A percentile compares a stretch with the other conserved stretches of the same genome.
phyloP scores from a whole-genome alignment of 53 echinoderm and acorn worm genomes.

The Temnopleurus reevesii region DNA sequence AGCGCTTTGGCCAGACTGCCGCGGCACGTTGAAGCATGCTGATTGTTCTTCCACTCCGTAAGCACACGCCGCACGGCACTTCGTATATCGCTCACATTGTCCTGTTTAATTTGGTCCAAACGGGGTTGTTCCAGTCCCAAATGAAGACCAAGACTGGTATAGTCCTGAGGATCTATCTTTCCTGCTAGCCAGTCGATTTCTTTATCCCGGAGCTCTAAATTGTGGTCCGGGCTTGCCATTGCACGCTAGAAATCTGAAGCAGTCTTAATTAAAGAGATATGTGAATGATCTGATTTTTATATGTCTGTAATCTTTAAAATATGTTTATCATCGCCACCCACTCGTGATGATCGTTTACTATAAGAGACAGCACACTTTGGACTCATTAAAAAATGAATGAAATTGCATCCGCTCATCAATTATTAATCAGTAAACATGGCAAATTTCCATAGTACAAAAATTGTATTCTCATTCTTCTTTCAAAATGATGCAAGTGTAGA shows the following conservation, averaged over 20 bases:
- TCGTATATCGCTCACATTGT: background rate
- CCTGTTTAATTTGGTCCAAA: background rate
- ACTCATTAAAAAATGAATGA: too few relatives aligned
- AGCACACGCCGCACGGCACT: background rate
- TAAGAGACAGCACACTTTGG: too few relatives aligned
- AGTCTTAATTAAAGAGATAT: too few relatives aligned
- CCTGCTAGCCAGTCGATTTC: background rate
- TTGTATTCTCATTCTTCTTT: too few relatives aligned
- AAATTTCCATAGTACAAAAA: too few relatives aligned
- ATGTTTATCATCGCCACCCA: too few relatives aligned
- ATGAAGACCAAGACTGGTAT: background rate
- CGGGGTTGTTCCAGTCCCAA: background rate
- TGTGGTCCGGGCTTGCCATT: background rate
- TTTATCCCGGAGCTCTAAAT: background rate
- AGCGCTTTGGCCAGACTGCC: background rate
- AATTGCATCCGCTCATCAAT: too few relatives aligned
- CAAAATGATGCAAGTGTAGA: too few relatives aligned
- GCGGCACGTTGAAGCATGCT: background rate
- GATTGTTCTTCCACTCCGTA: background rate
- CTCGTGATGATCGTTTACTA: too few relatives aligned
- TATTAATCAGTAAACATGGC: too few relatives aligned
- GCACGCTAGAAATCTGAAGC: background rate
- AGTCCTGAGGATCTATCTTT: background rate
- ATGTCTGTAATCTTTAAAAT: too few relatives aligned
- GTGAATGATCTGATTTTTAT: too few relatives aligned